Evolutionary conservation across 2,797 vertebrate species (phyloP).

Genomic region (Apodemus agrarius): DNA sequence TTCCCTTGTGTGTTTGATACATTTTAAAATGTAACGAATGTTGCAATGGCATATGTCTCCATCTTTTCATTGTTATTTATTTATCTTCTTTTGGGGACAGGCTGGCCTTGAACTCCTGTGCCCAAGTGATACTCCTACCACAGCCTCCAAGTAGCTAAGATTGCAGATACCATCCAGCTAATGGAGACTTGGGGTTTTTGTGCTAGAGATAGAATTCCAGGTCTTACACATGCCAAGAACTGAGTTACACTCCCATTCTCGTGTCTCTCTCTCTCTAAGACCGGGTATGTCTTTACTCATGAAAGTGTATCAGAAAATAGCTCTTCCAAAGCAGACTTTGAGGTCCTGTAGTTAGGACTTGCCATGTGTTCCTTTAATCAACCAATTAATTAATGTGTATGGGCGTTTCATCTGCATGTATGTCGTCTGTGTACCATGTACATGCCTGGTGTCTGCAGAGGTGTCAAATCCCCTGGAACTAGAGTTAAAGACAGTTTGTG

Average conservation of each 20-base stretch:
- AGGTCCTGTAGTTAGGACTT: slow-evolving; percentile 60
- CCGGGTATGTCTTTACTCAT: too few relatives aligned
- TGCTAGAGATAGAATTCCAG: not conserved
- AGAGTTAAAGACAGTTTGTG: not conserved
- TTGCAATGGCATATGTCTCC: not conserved
- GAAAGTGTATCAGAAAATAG: not conserved
- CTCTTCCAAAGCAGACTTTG: slow-evolving; percentile 10
- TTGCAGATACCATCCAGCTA: not conserved
- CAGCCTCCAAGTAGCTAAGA: not conserved
- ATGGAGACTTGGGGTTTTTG: not conserved
- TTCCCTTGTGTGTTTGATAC: not conserved
- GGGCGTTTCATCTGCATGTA: not conserved
- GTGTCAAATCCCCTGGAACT: too few relatives aligned
- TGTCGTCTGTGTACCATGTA: not conserved
- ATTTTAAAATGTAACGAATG: slow-evolving; percentile 55
- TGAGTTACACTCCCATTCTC: too few relatives aligned
- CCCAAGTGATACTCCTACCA: not conserved
- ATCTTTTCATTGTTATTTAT: slow-evolving; percentile 44
- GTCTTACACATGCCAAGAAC: not conserved
- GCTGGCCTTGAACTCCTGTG: not conserved
- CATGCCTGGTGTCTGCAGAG: not conserved
- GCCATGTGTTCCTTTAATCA: slow-evolving; percentile 36
- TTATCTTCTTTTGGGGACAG: not conserved
- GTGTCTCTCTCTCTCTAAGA: not conserved
- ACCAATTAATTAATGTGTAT: not conserved